Conservation (phyloP, 2,797 vertebrate genomes). For the Synaphobranchus kaupii region DNA sequence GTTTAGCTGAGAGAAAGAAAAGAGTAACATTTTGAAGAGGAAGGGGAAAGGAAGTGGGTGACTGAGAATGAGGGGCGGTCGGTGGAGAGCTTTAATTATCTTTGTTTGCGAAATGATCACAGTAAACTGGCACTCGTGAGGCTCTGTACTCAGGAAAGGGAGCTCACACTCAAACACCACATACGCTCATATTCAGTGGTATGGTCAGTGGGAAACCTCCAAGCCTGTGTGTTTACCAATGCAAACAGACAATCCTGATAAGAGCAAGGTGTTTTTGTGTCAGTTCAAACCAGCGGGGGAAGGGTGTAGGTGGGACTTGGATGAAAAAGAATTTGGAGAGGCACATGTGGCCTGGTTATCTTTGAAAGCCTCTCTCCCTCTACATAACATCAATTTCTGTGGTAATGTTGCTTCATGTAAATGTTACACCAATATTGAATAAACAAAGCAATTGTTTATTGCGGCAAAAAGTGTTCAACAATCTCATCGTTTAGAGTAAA, state of each 20-base stretch:
- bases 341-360: neutral
- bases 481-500: neutral
- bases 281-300: neutral
- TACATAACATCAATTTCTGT: neutral
- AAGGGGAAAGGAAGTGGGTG: constrained; percentile 82
- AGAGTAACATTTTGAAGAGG: constrained; percentile 79
- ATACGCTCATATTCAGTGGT: neutral
- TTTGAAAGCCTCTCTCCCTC: neutral
- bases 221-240: neutral
- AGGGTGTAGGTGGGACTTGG: neutral
- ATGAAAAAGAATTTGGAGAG: neutral
- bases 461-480: neutral
- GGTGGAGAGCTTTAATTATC: constrained; percentile 58
- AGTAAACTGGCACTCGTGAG: no score
- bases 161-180: constrained; percentile 47
- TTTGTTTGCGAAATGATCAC: constrained; percentile 43
- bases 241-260: neutral
- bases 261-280: neutral
- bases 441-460: neutral
- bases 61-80: constrained; percentile 55
- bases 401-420: neutral
- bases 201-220: neutral
- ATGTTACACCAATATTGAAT: neutral
- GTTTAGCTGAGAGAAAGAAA: constrained; percentile 80
- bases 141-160: constrained; percentile 60